Evolutionary conservation across 2,113 vertebrate species (phyloP), one percentile per base, ranked within the genome.

Genomic region (Nymphicus hollandicus): DNA sequence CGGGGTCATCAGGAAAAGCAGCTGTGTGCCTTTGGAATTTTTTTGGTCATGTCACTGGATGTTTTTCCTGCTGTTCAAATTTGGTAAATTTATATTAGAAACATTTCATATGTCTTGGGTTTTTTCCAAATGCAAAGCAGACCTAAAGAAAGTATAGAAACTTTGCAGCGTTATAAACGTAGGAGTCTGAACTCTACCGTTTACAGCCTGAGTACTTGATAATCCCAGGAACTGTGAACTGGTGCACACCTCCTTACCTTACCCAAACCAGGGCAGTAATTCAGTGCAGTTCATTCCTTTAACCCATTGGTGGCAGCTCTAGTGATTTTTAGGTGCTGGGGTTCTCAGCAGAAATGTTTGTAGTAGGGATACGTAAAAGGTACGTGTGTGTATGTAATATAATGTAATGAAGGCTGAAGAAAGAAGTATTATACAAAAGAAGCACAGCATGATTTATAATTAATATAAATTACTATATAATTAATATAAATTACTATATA

Each of bases 321-420:
- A 43, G 47, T 27, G 23, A 10, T 84, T 88, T 68, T 47, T 44
- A 46, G 35, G 17, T 65, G 16, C 17, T 47, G 49, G 14, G 8
- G 22, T 43, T 76, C 55, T 76, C 29, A 37, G 10, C 10, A 10
- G 22, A 37, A 69, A 27, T 13, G 33, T 37, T 41, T 60, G 8
- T 53, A 13, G 44, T n/a, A 23, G 39, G 14, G 23, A 17, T 53
- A 31, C 2, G 2, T 52, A 31, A 56, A 49, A 33, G 13, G 20
- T 24, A 13, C 1, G 1, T 15, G 25, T 37, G 1, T 35, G 50
- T 49, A 24, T 35, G 17, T 11, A 52, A 4, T 20, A 11, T 12
- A 35, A 23, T 16, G 23, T 27, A 47, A 43, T n/a, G 22, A 43
- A 46, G 17, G 17, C 14, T 74, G 19, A 43, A 65, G 39, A 10